A percentile compares a stretch with the other conserved stretches of the same genome.
Evolutionary conservation across 1,140 invertebrate genomes (phyloP).

Genomic region (Hylaeus volcanicus): DNA sequence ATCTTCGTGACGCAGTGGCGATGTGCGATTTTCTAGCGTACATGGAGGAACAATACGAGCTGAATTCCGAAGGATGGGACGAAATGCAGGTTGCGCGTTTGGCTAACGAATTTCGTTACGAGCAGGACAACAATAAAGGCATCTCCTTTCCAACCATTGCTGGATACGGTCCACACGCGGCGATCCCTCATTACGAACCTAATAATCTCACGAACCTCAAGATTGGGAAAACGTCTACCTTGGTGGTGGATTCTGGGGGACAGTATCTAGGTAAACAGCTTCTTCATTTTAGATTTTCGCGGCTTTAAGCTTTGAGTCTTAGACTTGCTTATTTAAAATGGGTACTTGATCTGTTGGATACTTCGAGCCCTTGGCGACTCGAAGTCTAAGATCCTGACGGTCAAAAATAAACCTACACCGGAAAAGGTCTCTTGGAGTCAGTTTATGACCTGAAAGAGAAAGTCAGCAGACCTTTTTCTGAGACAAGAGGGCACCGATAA

Average conservation of each 20-base stretch:
- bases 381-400: too few species aligned
- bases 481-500: too few species aligned
- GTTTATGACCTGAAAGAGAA: too few species aligned
- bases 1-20: constrained; percentile 92
- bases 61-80: constrained; percentile 82
- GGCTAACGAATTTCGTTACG: constrained; percentile 85
- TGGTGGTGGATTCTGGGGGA: constrained; percentile 87
- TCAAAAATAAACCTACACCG: too few species aligned
- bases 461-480: too few species aligned
- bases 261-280: constrained; percentile 84
- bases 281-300: too few species aligned
- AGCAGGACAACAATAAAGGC: constrained; percentile 86
- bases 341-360: too few species aligned
- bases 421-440: too few species aligned
- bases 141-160: constrained; percentile 93
- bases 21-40: constrained; percentile 95
- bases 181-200: constrained; percentile 94
- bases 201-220: constrained; percentile 86
- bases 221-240: constrained; percentile 86
- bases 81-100: constrained; percentile 86
- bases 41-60: constrained; percentile 85
- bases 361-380: too few species aligned
- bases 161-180: constrained; percentile 92
- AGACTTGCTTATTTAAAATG: too few species aligned
- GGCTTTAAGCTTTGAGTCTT: too few species aligned